phyloP scores from a whole-genome alignment of 1,140 invertebrate species.

The Xylocopa sonorina region DNA sequence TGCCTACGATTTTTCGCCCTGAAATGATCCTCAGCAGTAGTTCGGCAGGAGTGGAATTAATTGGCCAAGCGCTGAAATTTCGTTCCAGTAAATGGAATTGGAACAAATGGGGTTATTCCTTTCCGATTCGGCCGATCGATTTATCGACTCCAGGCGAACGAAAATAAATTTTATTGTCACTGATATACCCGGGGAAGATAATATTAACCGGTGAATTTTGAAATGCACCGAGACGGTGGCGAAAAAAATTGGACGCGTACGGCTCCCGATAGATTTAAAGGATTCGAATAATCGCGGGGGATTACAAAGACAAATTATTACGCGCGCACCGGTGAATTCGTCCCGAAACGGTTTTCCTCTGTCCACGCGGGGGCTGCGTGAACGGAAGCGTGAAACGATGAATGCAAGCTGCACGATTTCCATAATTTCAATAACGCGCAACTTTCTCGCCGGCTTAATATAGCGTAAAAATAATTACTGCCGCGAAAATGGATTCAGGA shows the following conservation, averaged over 20 bases:
- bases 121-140: background rate
- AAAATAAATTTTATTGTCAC: background rate
- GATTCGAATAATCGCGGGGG: background rate
- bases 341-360: background rate
- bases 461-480: slow-evolving; percentile 47
- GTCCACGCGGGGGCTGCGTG: background rate
- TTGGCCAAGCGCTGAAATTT: too few relatives aligned
- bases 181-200: background rate
- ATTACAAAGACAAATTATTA: background rate
- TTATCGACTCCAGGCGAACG: background rate
- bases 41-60: slow-evolving; percentile 42
- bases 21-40: too few relatives aligned
- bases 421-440: slow-evolving; percentile 42
- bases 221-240: background rate
- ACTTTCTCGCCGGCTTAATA: slow-evolving; percentile 33
- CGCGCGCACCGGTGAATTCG: background rate
- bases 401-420: slow-evolving; percentile 17
- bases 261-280: background rate
- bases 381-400: slow-evolving; percentile 33
- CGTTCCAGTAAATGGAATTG: too few relatives aligned
- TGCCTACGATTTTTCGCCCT: too few relatives aligned
- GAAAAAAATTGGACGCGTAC: background rate
- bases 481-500: slow-evolving; percentile 29
- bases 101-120: too few relatives aligned
- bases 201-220: background rate